Evolutionary conservation across 2,797 vertebrate genomes (phyloP).

Genomic region (Chelmon rostratus): DNA sequence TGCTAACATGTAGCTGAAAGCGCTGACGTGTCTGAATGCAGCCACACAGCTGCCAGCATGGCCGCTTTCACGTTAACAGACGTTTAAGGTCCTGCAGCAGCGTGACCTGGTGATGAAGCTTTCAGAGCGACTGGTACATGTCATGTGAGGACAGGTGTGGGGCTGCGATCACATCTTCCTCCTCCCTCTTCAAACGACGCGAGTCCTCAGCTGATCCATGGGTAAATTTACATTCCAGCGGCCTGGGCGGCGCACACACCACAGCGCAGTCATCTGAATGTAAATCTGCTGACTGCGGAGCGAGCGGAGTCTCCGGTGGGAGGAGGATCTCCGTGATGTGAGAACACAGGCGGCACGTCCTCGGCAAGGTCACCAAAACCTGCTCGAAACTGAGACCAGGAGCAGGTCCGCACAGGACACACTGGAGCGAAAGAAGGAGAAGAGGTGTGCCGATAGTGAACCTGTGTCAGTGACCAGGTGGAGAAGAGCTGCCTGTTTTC

Average conservation of each 20-base stretch:
- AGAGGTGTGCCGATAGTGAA: too few species aligned
- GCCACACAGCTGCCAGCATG: too few species aligned
- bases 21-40: too few species aligned
- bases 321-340: constrained; percentile 8
- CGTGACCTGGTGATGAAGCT: not conserved
- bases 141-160: constrained; percentile 58
- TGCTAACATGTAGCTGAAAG: too few species aligned
- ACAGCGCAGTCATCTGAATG: constrained; percentile 54
- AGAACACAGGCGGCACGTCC: constrained; percentile 19
- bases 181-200: constrained; percentile 7
- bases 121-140: constrained; percentile 9
- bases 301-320: constrained; percentile 17
- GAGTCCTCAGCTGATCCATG: constrained; percentile 47
- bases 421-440: not conserved
- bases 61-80: too few species aligned
- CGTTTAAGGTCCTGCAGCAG: too few species aligned
- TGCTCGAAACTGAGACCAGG: too few species aligned
- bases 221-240: constrained; percentile 47
- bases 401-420: not conserved
- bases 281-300: constrained; percentile 57
- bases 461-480: too few species aligned
- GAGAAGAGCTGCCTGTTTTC: too few species aligned
- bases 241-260: not conserved
- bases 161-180: not conserved
- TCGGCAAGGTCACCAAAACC: constrained; percentile 20